Percentiles rank a stretch among this genome's conserved stretches.
Conservation (phyloP, 2,797 vertebrate genomes). For the Vireo griseus region DNA sequence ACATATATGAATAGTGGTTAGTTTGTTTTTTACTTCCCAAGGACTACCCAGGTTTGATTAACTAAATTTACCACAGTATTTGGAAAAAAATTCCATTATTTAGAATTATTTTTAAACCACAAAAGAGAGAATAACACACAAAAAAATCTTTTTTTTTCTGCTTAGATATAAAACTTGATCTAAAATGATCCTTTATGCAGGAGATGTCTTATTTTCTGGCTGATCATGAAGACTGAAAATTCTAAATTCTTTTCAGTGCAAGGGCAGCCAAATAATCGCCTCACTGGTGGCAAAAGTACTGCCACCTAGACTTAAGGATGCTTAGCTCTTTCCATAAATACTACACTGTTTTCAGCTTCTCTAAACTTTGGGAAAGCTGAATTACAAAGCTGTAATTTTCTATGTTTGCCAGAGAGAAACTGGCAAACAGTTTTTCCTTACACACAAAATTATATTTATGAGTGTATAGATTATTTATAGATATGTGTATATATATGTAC, state of each 20-base stretch:
- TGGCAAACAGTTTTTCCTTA: too few relatives aligned
- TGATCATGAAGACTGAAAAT: not conserved
- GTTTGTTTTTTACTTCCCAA: slow-evolving; percentile 62
- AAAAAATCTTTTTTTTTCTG: slow-evolving; percentile 18
- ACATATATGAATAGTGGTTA: slow-evolving; percentile 76
- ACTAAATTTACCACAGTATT: slow-evolving; percentile 35
- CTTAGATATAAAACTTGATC: slow-evolving; percentile 22
- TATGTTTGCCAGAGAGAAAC: not conserved
- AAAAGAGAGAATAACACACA: slow-evolving; percentile 11
- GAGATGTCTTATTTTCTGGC: not conserved
- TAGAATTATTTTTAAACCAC: slow-evolving; percentile 35
- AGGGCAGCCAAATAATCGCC: not conserved
- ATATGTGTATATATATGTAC: too few relatives aligned
- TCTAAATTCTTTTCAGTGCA: not conserved
- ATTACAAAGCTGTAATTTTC: not conserved
- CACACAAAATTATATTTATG: not conserved
- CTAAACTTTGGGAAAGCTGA: not conserved
- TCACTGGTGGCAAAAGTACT: not conserved
- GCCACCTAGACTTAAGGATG: not conserved
- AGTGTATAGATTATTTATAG: not conserved
- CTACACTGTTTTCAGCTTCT: not conserved
- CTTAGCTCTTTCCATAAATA: not conserved
- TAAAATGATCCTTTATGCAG: slow-evolving; percentile 28
- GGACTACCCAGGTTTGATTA: slow-evolving; percentile 47
- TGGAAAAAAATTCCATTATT: not conserved